These are phyloP conservation scores for Meleagris gallopavo DNA, from an alignment of 2,113 vertebrate genomes.

Conservation along the genomic window DNA sequence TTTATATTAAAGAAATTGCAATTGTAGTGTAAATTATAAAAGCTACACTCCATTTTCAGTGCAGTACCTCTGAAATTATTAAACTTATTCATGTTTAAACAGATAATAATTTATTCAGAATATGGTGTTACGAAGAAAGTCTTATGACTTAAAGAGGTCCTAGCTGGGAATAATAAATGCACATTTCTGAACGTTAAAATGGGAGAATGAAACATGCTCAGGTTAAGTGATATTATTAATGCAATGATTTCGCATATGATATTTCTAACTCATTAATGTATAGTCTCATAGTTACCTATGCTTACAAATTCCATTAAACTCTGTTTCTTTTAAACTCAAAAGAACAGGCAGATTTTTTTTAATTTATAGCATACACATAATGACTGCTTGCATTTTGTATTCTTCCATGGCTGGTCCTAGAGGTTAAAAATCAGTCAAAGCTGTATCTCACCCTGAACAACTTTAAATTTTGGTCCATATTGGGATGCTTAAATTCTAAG, in stretches of 20 bases:
- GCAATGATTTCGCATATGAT: not conserved
- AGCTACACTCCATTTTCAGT: slow-evolving; percentile 25
- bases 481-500: not conserved
- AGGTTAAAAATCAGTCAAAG: not conserved
- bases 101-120: slow-evolving; percentile 65
- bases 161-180: slow-evolving; percentile 39
- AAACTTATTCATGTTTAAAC: slow-evolving; percentile 59
- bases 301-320: not conserved
- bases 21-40: slow-evolving; percentile 60
- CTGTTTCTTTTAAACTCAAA: not conserved
- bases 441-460: not conserved
- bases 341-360: not conserved
- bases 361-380: not conserved
- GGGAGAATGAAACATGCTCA: slow-evolving; percentile 38
- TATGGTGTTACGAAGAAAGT: slow-evolving; percentile 62
- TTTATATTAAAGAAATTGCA: slow-evolving; percentile 49
- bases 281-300: not conserved
- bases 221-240: slow-evolving; percentile 44
- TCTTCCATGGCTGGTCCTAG: not conserved
- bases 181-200: slow-evolving; percentile 50
- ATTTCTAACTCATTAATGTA: slow-evolving; percentile 17
- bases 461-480: not conserved
- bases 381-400: not conserved
- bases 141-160: slow-evolving; percentile 50
- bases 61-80: slow-evolving; percentile 40